These are phyloP conservation scores for Gorilla gorilla DNA, from an alignment of 2,113 vertebrate genomes.

Conservation along the genomic window DNA sequence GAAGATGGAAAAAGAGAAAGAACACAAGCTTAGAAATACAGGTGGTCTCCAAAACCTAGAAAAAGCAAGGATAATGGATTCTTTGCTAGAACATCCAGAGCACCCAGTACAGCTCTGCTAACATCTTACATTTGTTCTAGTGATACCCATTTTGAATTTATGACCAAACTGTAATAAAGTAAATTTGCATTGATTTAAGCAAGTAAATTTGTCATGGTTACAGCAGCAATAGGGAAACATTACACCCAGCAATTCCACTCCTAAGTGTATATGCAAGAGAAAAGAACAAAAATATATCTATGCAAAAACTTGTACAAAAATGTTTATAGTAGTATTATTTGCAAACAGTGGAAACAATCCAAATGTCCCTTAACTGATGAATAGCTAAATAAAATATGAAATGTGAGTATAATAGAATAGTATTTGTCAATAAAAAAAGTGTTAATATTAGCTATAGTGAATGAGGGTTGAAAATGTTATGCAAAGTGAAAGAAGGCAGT, in stretches of 20 bases:
- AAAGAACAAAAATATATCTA: background rate
- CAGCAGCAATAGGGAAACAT: background rate
- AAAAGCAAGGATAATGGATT: background rate
- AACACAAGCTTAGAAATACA: background rate
- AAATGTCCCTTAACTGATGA: background rate
- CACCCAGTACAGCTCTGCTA: background rate
- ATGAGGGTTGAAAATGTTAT: background rate
- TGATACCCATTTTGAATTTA: background rate
- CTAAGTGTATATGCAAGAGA: background rate
- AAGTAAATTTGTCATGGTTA: background rate
- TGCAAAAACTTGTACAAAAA: background rate
- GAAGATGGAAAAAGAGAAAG: background rate
- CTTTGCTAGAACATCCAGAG: background rate
- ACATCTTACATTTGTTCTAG: background rate
- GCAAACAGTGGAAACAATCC: background rate
- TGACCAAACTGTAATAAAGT: background rate
- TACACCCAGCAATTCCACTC: background rate
- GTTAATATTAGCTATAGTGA: background rate
- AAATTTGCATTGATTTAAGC: background rate
- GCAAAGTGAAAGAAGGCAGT: background rate
- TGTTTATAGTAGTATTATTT: background rate
- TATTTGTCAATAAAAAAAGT: background rate
- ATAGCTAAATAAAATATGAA: background rate
- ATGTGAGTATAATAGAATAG: background rate
- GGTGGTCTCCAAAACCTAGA: background rate